Base-by-base conservation (phyloP, 2,797 vertebrate genomes). In the Sebastes paucispinis region DNA sequence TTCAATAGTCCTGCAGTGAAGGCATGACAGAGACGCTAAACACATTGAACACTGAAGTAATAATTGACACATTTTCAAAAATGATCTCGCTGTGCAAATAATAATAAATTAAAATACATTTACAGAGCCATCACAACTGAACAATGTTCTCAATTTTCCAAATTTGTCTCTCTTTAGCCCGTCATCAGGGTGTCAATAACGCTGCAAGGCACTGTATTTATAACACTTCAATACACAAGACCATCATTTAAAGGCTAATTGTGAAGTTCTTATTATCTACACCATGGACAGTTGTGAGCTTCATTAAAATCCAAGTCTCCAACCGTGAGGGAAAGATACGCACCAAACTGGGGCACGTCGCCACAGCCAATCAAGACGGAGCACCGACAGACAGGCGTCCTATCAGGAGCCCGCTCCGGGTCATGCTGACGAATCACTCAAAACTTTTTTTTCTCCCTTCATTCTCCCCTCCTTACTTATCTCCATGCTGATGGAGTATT, bases 351-450 rank as follows among this genome's bases (percentile, higher is more conserved):
- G 91, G 91, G 89, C 91, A 91, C 9, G 55, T 63, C 31, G 66
- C 75, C 18, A 25, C 79, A 84, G 65, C 93, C 93, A 93, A 93
- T 94, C 74, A 58, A 25, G 54, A 64, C 14, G 1, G 9, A 80
- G 84, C 84, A 75, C 58, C 57, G 5, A 62, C 64, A 86, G 65
- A 62, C 79, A 59, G 80, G 47, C 62, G 3, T 52, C 94, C 92
- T 81, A 93, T 93, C 88, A 75, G 86, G 24, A 84, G 72, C 55
- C 75, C 13, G 72, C 85, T 86, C 43, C 58, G 24, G 75, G 87
- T 86, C 79, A 52, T 74, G 89, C 88, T 91, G 92, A 94, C 91
- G 88, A 93, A 93, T 94, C 91, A 80, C 89, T 88, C 80, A 36
- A 83, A 91, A 91, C 81, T 78, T 10, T 67, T 12, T 54, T 5